Evolutionary conservation across 2,888 invertebrate species (phyloP), one percentile per base, ranked within the genome.

Genomic region (Agelastica alni): DNA sequence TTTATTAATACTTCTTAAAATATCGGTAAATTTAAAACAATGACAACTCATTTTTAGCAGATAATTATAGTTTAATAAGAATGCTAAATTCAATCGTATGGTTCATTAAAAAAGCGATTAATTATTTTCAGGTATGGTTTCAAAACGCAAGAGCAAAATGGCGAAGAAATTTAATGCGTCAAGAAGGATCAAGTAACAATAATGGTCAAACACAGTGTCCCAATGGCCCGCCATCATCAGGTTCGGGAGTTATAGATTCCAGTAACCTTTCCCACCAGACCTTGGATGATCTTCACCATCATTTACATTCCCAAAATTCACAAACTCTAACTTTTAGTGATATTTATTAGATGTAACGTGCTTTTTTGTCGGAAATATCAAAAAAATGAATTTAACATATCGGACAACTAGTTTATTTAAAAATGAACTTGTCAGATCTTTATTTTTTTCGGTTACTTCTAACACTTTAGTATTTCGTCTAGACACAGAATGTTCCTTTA

Each of bases 81-180:
- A n/a, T n/a, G n/a, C n/a, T n/a, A n/a, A n/a, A n/a, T n/a, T n/a
- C n/a, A n/a, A n/a, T n/a, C n/a, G n/a, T n/a, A n/a, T n/a, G n/a
- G n/a, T n/a, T n/a, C n/a, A n/a, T n/a, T n/a, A n/a, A n/a, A n/a
- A n/a, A n/a, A n/a, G n/a, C n/a, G n/a, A n/a, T n/a, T n/a, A n/a
- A n/a, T n/a, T n/a, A n/a, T n/a, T 61, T 67, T 7, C 70, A 98
- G 96, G 97, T 98, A 1, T 98, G 98, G 98, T 98, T 98, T 78
- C 98, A 99, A 85, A 99, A 99, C 75, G 97, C 98, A 0, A 83
- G 98, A 45, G 99, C 98, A 28, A 99, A 99, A 80, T 98, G 96
- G 91, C 86, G 99, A 62, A 85, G 98, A 45, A 96, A 93, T 77
- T 85, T 93, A 74, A 91, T 93, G 89, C 80, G 93, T 43, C 93